A percentile compares a stretch with the other conserved stretches of the same genome.
Conservation (phyloP, 2,888 invertebrate species). For the Dolichomitus sp. region DNA sequence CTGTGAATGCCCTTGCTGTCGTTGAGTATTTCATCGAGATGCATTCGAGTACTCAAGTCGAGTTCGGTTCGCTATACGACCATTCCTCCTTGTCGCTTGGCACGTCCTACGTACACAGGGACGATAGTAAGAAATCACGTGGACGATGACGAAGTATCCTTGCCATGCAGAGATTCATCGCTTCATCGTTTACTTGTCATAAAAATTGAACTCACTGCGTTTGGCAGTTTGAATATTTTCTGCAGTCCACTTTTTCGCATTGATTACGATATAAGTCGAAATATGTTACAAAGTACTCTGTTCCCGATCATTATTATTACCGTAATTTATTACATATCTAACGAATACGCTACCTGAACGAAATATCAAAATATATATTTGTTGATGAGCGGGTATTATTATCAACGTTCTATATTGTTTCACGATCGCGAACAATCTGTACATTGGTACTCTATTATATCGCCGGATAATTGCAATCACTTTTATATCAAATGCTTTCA, state of each 20-base stretch:
- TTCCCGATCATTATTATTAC: too few relatives aligned
- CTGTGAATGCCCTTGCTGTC: constrained; percentile 76
- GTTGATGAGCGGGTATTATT: too few relatives aligned
- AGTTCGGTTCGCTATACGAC: constrained; percentile 70
- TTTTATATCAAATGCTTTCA: too few relatives aligned
- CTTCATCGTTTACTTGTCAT: constrained; percentile 33
- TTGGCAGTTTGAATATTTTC: background rate
- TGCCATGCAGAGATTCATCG: constrained; percentile 54
- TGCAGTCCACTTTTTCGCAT: background rate
- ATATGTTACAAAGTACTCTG: background rate
- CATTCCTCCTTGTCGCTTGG: constrained; percentile 70
- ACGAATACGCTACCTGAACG: too few relatives aligned
- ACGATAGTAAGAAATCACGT: constrained; percentile 53
- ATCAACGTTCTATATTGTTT: too few relatives aligned
- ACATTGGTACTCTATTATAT: too few relatives aligned
- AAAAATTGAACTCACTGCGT: background rate
- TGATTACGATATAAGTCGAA: background rate
- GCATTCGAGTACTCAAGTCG: constrained; percentile 64
- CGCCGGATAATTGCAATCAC: too few relatives aligned
- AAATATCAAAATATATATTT: too few relatives aligned
- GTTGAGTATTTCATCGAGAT: constrained; percentile 82
- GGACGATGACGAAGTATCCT: constrained; percentile 44
- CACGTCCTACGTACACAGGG: constrained; percentile 54
- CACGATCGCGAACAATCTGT: too few relatives aligned
- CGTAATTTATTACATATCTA: too few relatives aligned